Conservation (phyloP, 1,140 invertebrate species). For the Drosophila bipectinata region DNA sequence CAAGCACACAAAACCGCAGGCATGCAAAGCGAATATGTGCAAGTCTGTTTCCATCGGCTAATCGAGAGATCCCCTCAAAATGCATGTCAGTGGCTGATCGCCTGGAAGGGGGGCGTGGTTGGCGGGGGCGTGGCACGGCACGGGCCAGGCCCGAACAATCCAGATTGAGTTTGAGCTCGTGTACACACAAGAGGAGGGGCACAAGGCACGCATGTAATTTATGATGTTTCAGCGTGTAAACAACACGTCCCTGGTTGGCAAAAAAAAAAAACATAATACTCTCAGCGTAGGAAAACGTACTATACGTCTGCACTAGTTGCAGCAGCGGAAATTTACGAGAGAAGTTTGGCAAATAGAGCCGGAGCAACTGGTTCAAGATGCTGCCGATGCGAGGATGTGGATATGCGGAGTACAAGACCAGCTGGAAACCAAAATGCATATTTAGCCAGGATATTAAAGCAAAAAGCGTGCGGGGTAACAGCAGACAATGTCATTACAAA, state of each 20-base stretch:
- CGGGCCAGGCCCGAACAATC: constrained; percentile 22
- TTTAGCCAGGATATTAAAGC: constrained; percentile 69
- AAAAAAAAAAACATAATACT: constrained; percentile 42
- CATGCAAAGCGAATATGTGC: constrained; percentile 32
- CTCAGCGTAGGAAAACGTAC: constrained; percentile 24
- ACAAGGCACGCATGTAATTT: constrained; percentile 79
- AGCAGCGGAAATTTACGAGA: constrained; percentile 36
- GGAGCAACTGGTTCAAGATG: constrained; percentile 51
- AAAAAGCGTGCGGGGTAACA: constrained; percentile 37
- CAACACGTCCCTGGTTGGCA: constrained; percentile 65
- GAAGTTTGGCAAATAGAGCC: constrained; percentile 49
- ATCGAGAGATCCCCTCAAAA: constrained; percentile 34
- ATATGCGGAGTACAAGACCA: constrained; percentile 39
- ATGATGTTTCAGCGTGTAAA: constrained; percentile 81
- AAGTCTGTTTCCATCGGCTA: constrained; percentile 18
- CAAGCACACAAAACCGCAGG: constrained; percentile 36
- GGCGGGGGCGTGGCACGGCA: not conserved
- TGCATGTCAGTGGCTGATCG: constrained; percentile 34
- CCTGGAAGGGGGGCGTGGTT: not conserved
- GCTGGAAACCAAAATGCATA: constrained; percentile 68
- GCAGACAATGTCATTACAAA: constrained; percentile 64
- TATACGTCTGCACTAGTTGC: constrained; percentile 32
- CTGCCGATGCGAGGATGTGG: constrained; percentile 21
- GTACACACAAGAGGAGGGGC: constrained; percentile 76
- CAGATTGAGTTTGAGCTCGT: constrained; percentile 70